Base-by-base conservation (phyloP, 1,140 invertebrate genomes). In the Dinothrombium tinctorium region DNA sequence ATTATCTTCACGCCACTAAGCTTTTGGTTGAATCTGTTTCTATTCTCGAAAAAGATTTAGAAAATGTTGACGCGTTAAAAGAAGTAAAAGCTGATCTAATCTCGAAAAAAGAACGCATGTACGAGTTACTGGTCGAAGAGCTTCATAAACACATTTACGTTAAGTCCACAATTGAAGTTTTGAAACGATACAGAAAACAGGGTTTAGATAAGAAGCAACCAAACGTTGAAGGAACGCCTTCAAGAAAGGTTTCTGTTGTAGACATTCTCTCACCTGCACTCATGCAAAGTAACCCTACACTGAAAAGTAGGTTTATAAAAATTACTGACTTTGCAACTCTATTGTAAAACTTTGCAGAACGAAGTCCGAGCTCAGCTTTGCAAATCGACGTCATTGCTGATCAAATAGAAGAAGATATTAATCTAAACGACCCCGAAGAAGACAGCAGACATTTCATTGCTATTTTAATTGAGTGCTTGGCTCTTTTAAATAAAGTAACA, bases 1-100 rank as follows among this genome's bases (percentile, higher is more conserved):
- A 82, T 42, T 87, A 82, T 59, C 61, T 87, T 31, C 74, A 77
- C 55, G 81, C 78, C n/a, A 82, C 82, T 33, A 68, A 77, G 51
- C 64, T 77, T 7, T 59, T 89, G 36, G 74, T 77, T 11, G 24
- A 46, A 6, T 44, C 42, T 19, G 21, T 43, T 15, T 7, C 24
- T 31, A 22, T 29, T 17, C 19, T 46, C 12, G 41, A 36, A 14
- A 20, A 15, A 3, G 25, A 39, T 21, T 15, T 43, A 12, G 23
- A 37, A 19, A n/a, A 38, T 24, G 76, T 86, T 1, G 76, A 81
- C 50, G 83, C 76, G 17, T 59, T 90, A 23, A 65, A 72, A 49
- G 76, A 87, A 55, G 65, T 83, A 7, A 65, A 70, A 45, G 56
- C 56, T 21, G 76, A 83, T 51, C 57, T 84, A 20, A 67, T 74